Evolutionary conservation across 2,888 invertebrate species (phyloP).

Genomic region (Watsonalla cultraria): DNA sequence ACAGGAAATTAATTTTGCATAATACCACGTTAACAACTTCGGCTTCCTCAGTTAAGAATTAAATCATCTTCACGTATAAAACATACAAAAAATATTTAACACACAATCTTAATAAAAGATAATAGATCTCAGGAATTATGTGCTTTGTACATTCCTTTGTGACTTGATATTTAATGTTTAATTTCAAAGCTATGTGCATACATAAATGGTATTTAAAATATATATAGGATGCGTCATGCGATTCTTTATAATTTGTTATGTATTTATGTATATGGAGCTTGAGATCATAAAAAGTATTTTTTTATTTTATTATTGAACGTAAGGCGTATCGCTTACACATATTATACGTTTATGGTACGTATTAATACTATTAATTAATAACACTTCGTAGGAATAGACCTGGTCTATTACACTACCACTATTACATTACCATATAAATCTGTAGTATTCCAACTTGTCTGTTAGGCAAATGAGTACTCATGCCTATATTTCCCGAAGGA

Average conservation of each 20-base stretch:
- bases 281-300: background rate
- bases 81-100: background rate
- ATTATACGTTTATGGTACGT: background rate
- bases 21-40: slow-evolving; percentile 28
- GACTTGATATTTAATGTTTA: background rate
- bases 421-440: too few species aligned
- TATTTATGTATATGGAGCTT: background rate
- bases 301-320: background rate
- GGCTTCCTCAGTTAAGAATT: slow-evolving; percentile 32
- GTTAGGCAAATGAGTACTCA: too few species aligned
- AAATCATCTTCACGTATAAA: slow-evolving; percentile 18
- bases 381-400: too few species aligned
- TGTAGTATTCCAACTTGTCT: too few species aligned
- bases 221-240: background rate
- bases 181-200: background rate
- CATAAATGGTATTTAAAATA: background rate
- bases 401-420: too few species aligned
- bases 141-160: background rate
- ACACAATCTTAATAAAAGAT: background rate
- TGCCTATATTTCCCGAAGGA: too few species aligned
- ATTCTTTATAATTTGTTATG: background rate
- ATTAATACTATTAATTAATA: background rate
- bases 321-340: background rate
- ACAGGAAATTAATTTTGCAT: slow-evolving; percentile 37
- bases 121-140: background rate